Evolutionary conservation across 92 coral and sea anemone genomes (phyloP), one percentile per base, ranked within the genome.

Genomic region (Muricea muricata): DNA sequence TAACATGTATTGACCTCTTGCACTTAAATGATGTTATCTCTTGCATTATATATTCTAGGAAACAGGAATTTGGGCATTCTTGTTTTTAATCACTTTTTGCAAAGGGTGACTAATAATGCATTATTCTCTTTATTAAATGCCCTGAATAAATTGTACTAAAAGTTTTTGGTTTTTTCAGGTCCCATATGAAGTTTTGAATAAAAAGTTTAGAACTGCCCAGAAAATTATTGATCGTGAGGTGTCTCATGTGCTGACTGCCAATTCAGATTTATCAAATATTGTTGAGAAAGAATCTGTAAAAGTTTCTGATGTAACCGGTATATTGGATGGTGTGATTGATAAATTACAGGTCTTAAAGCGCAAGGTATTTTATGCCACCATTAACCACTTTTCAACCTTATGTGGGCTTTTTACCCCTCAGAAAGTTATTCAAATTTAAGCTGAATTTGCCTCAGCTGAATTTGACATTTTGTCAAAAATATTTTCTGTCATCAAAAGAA

Each of bases 161-260:
- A n/a, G n/a, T n/a, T n/a, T n/a, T n/a, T 33, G 54, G 72, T 72
- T 25, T 14, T 45, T 69, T 15, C 56, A 97, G 99, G 97, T 97
- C 12, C 99, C 99, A 3, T 97, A 97, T 82, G 99, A 97, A 80
- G 85, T 94, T 24, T 90, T 97, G 37, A 97, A 97, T 78, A 97
- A 97, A 75, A 97, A 87, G 87, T 97, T 97, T 57, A 91, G 99
- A 17, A 87, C 98, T 85, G 98, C 99, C 6, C 99, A 97, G 85
- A 97, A 97, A 75, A 93, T 91, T 45, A 97, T 97, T 73, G 99
- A 97, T 80, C 90, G 99, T 32, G 99, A 97, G 60, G 99, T 97
- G 40, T 97, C 99, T 0, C 92, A 94, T 82, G 98, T 97, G 6
- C 89, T 92, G 6, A 81, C 81, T 13, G 97, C 92, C 25, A 94